Conservation (phyloP, 2,113 vertebrate genomes). For the Tricholaema leucomelas region DNA sequence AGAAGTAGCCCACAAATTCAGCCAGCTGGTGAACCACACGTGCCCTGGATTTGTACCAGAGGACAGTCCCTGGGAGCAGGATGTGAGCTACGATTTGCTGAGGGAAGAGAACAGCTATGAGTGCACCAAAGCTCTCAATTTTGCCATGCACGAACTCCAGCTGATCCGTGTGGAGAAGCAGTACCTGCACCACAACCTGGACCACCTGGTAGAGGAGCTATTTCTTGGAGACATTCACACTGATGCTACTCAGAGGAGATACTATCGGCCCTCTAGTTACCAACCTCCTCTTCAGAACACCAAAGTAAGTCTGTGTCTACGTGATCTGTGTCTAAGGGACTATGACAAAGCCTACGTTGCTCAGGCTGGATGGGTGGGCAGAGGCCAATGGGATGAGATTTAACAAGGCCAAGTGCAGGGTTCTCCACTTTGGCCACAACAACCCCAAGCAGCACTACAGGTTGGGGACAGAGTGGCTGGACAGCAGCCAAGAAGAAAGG, state of each 20-base stretch:
- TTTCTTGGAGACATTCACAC: constrained; percentile 96
- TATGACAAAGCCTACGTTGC: neutral
- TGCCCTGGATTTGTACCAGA: constrained; percentile 79
- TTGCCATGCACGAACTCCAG: constrained; percentile 96
- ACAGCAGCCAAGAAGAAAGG: no score
- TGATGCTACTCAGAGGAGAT: constrained; percentile 86
- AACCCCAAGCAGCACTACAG: no score
- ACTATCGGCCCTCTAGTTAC: constrained; percentile 93
- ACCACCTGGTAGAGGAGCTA: constrained; percentile 92
- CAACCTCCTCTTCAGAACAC: constrained; percentile 91
- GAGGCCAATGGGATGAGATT: no score
- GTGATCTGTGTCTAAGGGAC: neutral
- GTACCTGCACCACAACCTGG: constrained; percentile 88
- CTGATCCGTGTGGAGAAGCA: constrained; percentile 94
- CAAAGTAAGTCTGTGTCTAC: constrained; percentile 76
- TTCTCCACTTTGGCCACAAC: no score
- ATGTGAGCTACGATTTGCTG: constrained; percentile 84
- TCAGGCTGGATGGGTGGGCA: no score
- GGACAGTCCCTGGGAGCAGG: constrained; percentile 78
- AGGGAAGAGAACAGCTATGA: constrained; percentile 84
- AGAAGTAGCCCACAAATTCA: constrained; percentile 78
- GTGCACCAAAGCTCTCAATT: constrained; percentile 88
- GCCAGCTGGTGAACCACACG: constrained; percentile 80
- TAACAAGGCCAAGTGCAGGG: no score
- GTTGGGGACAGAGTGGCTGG: no score